A percentile compares a stretch with the other conserved stretches of the same genome.
These are phyloP conservation scores for Sylvilagus bachmani DNA, from an alignment of 2,113 vertebrate species.

Conservation along the genomic window DNA sequence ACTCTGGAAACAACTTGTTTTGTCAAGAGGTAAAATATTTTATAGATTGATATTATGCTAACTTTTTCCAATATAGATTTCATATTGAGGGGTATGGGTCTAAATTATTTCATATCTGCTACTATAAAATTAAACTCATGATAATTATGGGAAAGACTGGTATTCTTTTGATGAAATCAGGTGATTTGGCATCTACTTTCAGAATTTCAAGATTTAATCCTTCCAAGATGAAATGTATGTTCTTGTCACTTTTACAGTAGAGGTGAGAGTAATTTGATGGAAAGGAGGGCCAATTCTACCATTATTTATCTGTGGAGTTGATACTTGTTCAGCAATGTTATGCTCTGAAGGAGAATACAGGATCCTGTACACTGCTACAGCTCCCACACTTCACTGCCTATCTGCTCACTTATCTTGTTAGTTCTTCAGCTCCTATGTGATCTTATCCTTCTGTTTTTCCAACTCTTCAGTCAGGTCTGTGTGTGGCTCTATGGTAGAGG, in stretches of 20 bases:
- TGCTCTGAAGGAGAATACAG: neutral
- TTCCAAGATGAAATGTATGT: conserved; percentile 14
- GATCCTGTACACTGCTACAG: neutral
- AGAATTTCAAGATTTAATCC: conserved; percentile 48
- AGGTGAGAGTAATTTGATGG: conserved; percentile 1
- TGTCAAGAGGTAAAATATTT: neutral
- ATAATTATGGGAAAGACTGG: conserved; percentile 37
- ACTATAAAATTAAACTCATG: neutral
- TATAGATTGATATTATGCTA: neutral
- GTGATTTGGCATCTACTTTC: conserved; percentile 41
- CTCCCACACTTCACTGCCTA: neutral
- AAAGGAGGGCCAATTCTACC: conserved; percentile 37
- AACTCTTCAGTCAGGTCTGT: neutral
- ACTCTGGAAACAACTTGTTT: neutral
- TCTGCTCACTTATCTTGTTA: neutral
- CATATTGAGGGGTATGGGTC: neutral
- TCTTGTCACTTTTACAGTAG: conserved; percentile 21
- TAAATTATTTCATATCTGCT: conserved; percentile 51
- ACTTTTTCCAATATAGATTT: conserved; percentile 7
- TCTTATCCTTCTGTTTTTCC: neutral
- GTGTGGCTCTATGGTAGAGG: neutral
- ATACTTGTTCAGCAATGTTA: neutral
- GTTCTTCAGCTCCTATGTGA: neutral
- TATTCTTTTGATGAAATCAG: conserved; percentile 4
- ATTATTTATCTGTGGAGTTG: neutral